phyloP scores from a whole-genome alignment of 2,888 invertebrate genomes.

The Cephus runcator region DNA sequence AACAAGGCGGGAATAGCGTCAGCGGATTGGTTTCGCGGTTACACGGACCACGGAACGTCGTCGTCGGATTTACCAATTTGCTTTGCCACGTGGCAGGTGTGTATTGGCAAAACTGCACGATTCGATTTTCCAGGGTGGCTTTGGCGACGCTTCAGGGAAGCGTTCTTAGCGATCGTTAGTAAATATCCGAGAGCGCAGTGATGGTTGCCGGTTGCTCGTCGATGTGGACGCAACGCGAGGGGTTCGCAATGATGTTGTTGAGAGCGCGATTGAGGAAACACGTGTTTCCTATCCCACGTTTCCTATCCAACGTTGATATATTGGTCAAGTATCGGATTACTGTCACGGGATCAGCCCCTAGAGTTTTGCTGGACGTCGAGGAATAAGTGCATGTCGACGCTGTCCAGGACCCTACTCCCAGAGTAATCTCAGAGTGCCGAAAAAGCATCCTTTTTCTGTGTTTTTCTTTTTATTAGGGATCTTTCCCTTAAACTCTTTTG shows the following conservation, averaged over 20 bases:
- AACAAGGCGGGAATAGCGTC: neutral
- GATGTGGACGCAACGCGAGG: neutral
- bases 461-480: conserved; percentile 23
- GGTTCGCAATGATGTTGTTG: neutral
- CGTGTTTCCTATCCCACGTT: conserved; percentile 43
- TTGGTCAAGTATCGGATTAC: conserved; percentile 49
- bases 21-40: neutral
- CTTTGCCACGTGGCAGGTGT: neutral
- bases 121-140: neutral
- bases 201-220: neutral
- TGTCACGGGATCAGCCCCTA: conserved; percentile 48
- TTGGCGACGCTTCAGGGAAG: neutral
- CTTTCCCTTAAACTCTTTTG: conserved; percentile 31
- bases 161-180: neutral
- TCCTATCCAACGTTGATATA: conserved; percentile 33
- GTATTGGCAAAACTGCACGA: neutral
- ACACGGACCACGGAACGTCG: neutral
- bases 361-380: conserved; percentile 28
- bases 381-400: conserved; percentile 41
- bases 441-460: conserved; percentile 14
- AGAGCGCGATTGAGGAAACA: conserved; percentile 28
- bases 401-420: conserved; percentile 31
- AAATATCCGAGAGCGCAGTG: neutral
- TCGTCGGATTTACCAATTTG: neutral
- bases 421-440: conserved; percentile 30